These are phyloP conservation scores for Bettongia penicillata DNA, from an alignment of 2,113 vertebrate genomes.

Conservation along the genomic window DNA sequence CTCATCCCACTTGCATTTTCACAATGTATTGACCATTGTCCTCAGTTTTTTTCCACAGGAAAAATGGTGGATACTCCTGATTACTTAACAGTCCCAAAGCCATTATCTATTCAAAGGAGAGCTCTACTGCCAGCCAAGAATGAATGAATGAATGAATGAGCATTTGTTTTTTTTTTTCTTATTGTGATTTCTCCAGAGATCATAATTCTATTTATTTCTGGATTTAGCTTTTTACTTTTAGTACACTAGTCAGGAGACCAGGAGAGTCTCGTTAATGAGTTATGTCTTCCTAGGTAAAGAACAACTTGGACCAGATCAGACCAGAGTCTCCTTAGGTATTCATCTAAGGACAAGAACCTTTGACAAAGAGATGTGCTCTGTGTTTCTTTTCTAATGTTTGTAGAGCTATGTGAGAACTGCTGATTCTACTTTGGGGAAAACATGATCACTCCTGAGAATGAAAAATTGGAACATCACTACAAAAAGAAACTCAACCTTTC, in stretches of 20 bases:
- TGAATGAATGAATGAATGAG: no score
- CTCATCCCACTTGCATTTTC: no score
- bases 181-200: background rate
- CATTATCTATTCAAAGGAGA: no score
- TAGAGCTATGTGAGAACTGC: conserved; percentile 24
- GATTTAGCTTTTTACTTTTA: background rate
- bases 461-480: background rate
- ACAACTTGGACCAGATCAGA: background rate
- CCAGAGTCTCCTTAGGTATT: background rate
- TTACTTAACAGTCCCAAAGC: no score
- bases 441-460: background rate
- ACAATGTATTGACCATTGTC: no score
- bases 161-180: background rate
- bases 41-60: no score
- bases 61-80: no score
- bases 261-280: background rate
- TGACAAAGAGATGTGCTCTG: background rate
- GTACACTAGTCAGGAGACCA: background rate
- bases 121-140: no score
- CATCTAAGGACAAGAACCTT: background rate
- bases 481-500: conserved; percentile 1
- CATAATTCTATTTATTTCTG: background rate
- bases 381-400: conserved; percentile 41
- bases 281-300: background rate
- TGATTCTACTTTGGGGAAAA: conserved; percentile 14